Evolutionary conservation across 1,140 invertebrate genomes (phyloP).

Genomic region (Cyclargus thomasi): DNA sequence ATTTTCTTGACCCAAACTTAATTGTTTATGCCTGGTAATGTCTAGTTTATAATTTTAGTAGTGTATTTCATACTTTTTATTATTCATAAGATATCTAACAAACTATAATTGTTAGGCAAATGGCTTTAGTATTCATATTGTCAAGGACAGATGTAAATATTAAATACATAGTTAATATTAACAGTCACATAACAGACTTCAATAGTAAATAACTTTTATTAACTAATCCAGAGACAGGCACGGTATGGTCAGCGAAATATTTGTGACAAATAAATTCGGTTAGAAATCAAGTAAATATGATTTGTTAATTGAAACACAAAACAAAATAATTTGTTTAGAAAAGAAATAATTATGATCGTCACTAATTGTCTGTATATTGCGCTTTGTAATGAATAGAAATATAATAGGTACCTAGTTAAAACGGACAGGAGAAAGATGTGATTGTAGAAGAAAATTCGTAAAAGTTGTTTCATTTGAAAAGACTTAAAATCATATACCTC

Average conservation of each 20-base stretch:
- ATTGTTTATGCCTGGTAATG: no score
- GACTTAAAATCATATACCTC: neutral
- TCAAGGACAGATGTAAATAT: constrained; percentile 11
- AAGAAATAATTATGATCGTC: no score
- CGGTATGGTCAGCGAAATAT: neutral
- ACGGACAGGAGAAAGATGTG: no score
- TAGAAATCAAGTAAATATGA: no score
- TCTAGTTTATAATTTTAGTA: no score
- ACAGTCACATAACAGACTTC: constrained; percentile 1
- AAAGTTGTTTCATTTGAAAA: neutral
- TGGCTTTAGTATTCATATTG: constrained; percentile 6
- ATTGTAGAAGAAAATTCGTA: no score
- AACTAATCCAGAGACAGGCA: neutral
- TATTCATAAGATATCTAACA: neutral
- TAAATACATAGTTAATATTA: neutral
- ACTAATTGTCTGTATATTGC: no score
- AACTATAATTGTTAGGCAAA: neutral
- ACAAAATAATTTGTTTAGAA: no score
- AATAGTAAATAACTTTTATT: constrained; percentile 14
- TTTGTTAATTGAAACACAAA: no score
- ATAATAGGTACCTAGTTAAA: no score
- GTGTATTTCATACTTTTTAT: neutral
- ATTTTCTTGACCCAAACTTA: neutral
- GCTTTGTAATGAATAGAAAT: no score
- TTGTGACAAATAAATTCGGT: no score